phyloP scores from a whole-genome alignment of 2,888 invertebrate genomes.

The Pecten maximus region DNA sequence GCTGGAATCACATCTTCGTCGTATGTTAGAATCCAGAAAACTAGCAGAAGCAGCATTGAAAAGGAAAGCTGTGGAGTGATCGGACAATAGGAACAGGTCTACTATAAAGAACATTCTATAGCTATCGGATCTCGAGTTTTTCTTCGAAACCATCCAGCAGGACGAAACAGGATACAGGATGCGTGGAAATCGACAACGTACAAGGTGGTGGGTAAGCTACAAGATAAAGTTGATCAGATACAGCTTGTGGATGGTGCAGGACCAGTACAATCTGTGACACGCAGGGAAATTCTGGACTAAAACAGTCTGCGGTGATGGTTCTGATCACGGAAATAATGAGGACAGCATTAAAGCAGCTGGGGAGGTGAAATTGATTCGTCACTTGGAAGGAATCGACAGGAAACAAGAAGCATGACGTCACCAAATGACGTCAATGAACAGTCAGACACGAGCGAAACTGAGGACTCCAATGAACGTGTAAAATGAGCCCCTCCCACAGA shows the following conservation, averaged over 20 bases:
- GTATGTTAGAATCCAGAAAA: too few relatives aligned
- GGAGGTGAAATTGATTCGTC: background rate
- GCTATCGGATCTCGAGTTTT: constrained; percentile 15
- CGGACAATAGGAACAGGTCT: background rate
- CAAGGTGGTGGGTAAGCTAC: constrained; percentile 11
- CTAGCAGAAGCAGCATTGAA: too few relatives aligned
- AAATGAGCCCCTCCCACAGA: too few relatives aligned
- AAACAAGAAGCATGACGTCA: background rate
- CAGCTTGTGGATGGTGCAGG: constrained; percentile 33
- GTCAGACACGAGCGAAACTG: background rate
- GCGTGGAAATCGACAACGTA: constrained; percentile 44
- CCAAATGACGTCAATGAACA: background rate
- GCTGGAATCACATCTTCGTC: too few relatives aligned
- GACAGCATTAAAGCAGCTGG: constrained; percentile 8
- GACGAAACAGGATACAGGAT: constrained; percentile 37
- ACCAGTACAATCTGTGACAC: background rate
- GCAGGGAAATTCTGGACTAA: constrained; percentile 22
- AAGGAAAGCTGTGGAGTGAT: constrained; percentile 31
- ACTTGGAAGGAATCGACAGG: background rate
- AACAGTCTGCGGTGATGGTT: background rate
- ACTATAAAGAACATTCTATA: too few relatives aligned
- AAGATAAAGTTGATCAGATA: constrained; percentile 36
- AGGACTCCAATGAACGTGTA: background rate
- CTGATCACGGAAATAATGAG: background rate
- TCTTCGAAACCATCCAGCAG: background rate